Conservation (phyloP, 2,888 invertebrate genomes). For the Drosophila formosana region DNA sequence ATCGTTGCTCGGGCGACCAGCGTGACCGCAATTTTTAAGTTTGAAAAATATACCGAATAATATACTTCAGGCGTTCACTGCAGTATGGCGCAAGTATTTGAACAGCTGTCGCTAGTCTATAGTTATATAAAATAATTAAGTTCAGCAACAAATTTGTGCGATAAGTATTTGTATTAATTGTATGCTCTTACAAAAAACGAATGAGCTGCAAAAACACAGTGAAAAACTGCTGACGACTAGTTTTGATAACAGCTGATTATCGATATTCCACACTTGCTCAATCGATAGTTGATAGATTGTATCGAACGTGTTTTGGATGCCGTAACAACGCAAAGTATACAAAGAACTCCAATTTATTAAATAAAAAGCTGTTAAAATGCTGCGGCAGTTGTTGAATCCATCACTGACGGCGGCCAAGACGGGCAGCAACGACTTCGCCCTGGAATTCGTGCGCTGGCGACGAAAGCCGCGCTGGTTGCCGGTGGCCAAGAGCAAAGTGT, state of each 20-base stretch:
- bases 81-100: too few species aligned
- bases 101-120: too few species aligned
- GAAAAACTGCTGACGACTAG: too few species aligned
- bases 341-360: constrained; percentile 13
- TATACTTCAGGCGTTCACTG: not conserved
- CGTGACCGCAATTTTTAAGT: not conserved
- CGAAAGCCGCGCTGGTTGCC: constrained; percentile 93
- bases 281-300: constrained; percentile 24
- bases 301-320: constrained; percentile 46
- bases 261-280: not conserved
- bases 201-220: too few species aligned
- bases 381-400: constrained; percentile 73
- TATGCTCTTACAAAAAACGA: too few species aligned
- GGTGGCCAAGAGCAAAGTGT: constrained; percentile 92
- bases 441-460: constrained; percentile 86
- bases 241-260: not conserved
- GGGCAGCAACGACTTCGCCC: constrained; percentile 73
- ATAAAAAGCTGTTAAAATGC: constrained; percentile 56
- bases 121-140: too few species aligned
- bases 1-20: constrained; percentile 18
- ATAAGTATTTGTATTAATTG: too few species aligned
- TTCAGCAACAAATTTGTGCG: too few species aligned
- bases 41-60: not conserved
- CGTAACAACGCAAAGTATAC: constrained; percentile 40
- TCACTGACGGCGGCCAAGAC: constrained; percentile 69